A percentile compares a stretch with the other conserved stretches of the same genome.
phyloP scores from a whole-genome alignment of 2,797 vertebrate species.

The Gymnoscopelus microlampas region DNA sequence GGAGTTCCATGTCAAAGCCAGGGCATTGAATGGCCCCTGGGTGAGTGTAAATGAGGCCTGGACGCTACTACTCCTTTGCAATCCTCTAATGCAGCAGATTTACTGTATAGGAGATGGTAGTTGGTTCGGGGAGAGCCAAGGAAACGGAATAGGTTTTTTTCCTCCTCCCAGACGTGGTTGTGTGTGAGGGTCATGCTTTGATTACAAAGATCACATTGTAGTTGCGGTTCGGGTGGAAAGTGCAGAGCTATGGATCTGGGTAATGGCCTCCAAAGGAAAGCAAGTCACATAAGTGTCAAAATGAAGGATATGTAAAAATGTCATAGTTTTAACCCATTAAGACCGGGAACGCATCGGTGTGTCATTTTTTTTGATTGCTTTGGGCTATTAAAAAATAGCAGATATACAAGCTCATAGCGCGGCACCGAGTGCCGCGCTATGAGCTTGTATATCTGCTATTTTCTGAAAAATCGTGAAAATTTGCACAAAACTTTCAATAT shows the following conservation, averaged over 20 bases:
- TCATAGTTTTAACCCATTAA: conserved; percentile 28
- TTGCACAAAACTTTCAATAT: too few species aligned
- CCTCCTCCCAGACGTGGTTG: conserved; percentile 10
- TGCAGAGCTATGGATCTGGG: conserved; percentile 42
- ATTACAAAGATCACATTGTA: conserved; percentile 71
- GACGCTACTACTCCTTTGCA: background rate
- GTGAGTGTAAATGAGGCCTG: conserved; percentile 4
- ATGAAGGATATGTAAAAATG: conserved; percentile 52
- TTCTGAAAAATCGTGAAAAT: too few species aligned
- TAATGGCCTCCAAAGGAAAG: conserved; percentile 48
- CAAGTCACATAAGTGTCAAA: conserved; percentile 58
- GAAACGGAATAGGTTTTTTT: conserved; percentile 36
- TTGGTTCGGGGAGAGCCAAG: conserved; percentile 21
- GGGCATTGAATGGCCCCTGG: conserved; percentile 11
- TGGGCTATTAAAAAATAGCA: too few species aligned
- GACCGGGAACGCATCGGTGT: too few species aligned
- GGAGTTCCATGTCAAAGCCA: conserved; percentile 7
- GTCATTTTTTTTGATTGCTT: too few species aligned
- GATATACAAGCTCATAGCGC: too few species aligned
- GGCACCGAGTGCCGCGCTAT: too few species aligned
- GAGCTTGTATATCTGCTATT: too few species aligned
- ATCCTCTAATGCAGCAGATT: conserved; percentile 8
- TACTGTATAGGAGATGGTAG: conserved; percentile 31
- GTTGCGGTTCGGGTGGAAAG: conserved; percentile 35
- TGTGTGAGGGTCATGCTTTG: conserved; percentile 46